These are phyloP conservation scores for Drosophila sucinea DNA, from an alignment of 1,140 invertebrate species.

Conservation along the genomic window DNA sequence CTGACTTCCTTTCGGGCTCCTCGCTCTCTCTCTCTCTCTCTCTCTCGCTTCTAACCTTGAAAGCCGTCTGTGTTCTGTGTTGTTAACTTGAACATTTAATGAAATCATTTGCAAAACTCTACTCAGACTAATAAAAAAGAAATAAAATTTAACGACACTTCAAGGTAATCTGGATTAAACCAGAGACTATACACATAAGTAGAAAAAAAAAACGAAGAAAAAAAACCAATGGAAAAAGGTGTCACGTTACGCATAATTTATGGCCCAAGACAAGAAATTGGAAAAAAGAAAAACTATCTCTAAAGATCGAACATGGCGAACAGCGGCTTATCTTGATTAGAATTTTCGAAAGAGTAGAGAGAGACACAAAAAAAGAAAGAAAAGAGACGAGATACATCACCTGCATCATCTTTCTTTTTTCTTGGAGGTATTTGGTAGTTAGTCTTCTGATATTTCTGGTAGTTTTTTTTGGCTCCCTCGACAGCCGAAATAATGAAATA, in stretches of 20 bases:
- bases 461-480: conserved; percentile 41
- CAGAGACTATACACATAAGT: background rate
- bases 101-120: conserved; percentile 70
- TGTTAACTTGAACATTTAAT: conserved; percentile 69
- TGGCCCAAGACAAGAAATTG: conserved; percentile 57
- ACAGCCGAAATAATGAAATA: conserved; percentile 76
- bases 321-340: conserved; percentile 49
- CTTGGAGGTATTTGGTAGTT: conserved; percentile 39
- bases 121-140: conserved; percentile 57
- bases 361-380: conserved; percentile 12
- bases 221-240: conserved; percentile 75
- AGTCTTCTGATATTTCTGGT: conserved; percentile 53
- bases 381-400: conserved; percentile 43
- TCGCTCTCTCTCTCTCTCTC: too few relatives aligned
- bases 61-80: conserved; percentile 43
- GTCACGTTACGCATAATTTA: conserved; percentile 83
- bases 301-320: conserved; percentile 50
- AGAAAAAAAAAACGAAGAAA: conserved; percentile 13
- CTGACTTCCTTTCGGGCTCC: conserved; percentile 45
- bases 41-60: conserved; percentile 56
- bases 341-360: conserved; percentile 36
- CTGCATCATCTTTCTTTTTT: conserved; percentile 35
- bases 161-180: conserved; percentile 22
- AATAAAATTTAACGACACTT: conserved; percentile 71
- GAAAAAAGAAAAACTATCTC: conserved; percentile 44